Percentiles rank a stretch among this genome's conserved stretches.
phyloP scores from a whole-genome alignment of 2,888 invertebrate genomes.

The Linnaemya vulpina region DNA sequence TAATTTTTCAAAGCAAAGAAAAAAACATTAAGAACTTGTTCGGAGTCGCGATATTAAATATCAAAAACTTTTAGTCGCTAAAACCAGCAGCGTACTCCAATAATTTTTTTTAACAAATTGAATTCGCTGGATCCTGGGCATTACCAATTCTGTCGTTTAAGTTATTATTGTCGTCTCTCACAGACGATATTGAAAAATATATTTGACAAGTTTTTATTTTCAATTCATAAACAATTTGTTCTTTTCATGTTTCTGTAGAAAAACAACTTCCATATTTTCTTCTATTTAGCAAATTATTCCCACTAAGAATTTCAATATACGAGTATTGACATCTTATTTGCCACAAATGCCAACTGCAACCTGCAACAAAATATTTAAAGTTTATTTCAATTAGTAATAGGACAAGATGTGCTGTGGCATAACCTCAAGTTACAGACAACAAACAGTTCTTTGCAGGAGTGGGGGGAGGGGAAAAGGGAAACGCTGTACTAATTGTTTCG shows the following conservation, averaged over 20 bases:
- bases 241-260: not conserved
- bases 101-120: too few relatives aligned
- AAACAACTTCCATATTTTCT: not conserved
- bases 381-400: not conserved
- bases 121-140: too few relatives aligned
- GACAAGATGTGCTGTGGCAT: constrained; percentile 16
- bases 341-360: constrained; percentile 3
- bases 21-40: too few relatives aligned
- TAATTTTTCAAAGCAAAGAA: too few relatives aligned
- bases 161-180: too few relatives aligned
- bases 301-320: not conserved
- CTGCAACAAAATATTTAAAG: constrained; percentile 1
- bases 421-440: constrained; percentile 44
- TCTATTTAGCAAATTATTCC: not conserved
- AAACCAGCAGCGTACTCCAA: too few relatives aligned
- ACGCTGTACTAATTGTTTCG: constrained; percentile 6
- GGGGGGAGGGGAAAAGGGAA: too few relatives aligned
- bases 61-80: too few relatives aligned
- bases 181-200: too few relatives aligned
- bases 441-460: not conserved
- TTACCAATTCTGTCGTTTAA: too few relatives aligned
- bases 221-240: not conserved
- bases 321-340: not conserved
- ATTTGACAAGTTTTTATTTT: too few relatives aligned
- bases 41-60: too few relatives aligned